A percentile compares a stretch with the other conserved stretches of the same genome.
Evolutionary conservation across 2,113 vertebrate genomes (phyloP).

Genomic region (Cheilinus undulatus): DNA sequence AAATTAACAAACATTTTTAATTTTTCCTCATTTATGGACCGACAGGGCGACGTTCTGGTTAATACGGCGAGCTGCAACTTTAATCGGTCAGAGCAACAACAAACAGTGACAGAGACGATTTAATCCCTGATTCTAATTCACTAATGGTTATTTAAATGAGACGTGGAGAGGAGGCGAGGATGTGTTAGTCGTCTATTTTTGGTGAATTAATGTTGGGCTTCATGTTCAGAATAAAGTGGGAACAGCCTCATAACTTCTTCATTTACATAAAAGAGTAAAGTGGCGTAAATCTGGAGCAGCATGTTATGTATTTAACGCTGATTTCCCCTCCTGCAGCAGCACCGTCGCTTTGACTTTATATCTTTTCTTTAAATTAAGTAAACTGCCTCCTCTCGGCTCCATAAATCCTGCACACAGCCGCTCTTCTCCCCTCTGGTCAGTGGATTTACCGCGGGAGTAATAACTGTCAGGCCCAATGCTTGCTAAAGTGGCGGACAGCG

Average conservation of each 20-base stretch:
- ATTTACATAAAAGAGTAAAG: slow-evolving; percentile 5
- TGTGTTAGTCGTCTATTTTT: no score
- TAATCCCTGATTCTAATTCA: slow-evolving; percentile 63
- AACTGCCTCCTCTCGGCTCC: slow-evolving; percentile 86
- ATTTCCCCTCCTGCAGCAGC: slow-evolving; percentile 15
- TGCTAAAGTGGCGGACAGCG: slow-evolving; percentile 89
- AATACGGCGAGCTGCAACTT: slow-evolving; percentile 59
- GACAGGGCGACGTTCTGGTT: slow-evolving; percentile 45
- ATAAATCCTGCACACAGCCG: slow-evolving; percentile 86
- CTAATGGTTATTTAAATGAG: slow-evolving; percentile 44
- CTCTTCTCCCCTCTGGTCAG: slow-evolving; percentile 83
- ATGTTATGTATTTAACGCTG: slow-evolving; percentile 18
- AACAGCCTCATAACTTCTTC: background rate
- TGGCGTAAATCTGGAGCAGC: background rate
- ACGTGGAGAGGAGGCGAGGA: background rate
- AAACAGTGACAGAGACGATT: slow-evolving; percentile 55
- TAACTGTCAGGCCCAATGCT: slow-evolving; percentile 91
- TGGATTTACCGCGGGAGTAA: slow-evolving; percentile 94
- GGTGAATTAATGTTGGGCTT: no score
- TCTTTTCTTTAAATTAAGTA: slow-evolving; percentile 91
- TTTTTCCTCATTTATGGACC: background rate
- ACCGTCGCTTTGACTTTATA: slow-evolving; percentile 76
- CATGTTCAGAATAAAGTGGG: slow-evolving; percentile 14
- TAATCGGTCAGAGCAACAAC: slow-evolving; percentile 56
- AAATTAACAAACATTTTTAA: background rate